Evolutionary conservation across 1,140 invertebrate species (phyloP), one percentile per base, ranked within the genome.

Genomic region (Drosophila takahashii): DNA sequence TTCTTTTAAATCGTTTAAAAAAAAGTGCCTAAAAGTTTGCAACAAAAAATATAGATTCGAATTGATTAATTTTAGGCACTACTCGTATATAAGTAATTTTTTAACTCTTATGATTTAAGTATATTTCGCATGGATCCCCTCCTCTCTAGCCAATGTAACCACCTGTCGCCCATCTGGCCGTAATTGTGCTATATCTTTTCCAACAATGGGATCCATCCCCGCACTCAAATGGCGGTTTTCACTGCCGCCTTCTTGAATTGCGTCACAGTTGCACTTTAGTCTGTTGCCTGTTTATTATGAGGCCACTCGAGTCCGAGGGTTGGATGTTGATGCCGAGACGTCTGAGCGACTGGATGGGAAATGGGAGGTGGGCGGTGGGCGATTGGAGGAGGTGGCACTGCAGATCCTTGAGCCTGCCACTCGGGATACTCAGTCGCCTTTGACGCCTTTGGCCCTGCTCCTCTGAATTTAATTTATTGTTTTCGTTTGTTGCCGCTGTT

Each of bases 401-500:
- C 39, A 44, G 67, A 67, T 71, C 67, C 75, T 59, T 72, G 73
- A 76, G 74, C 74, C 72, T 76, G 69, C 59, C 69, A 51, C 67
- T 79, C 48, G 58, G 74, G 48, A 54, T 58, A 39, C 73, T 59
- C 60, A 41, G 79, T 67, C 64, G 79, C 54, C 58, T 89, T 89
- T 87, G 83, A 86, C 83, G 61, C 72, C 70, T 58, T 18, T 58
- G 59, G 44, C 51, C 39, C 41, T 57, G 64, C 51, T 71, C n/a
- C 67, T 73, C 83, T 89, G 75, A 89, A 87, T 89, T 89, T 79
- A 89, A 87, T 87, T 87, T 87, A 87, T 87, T 87, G 83, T 83
- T 79, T 87, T 86, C 74, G 69, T 58, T 74, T 75, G 64, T 48
- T 74, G 50, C 37, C 53, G 15, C 47, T 48, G 73, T 59, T 53